These are phyloP conservation scores for Illadopsis cleaveri DNA, from an alignment of 2,113 vertebrate species.

Conservation along the genomic window DNA sequence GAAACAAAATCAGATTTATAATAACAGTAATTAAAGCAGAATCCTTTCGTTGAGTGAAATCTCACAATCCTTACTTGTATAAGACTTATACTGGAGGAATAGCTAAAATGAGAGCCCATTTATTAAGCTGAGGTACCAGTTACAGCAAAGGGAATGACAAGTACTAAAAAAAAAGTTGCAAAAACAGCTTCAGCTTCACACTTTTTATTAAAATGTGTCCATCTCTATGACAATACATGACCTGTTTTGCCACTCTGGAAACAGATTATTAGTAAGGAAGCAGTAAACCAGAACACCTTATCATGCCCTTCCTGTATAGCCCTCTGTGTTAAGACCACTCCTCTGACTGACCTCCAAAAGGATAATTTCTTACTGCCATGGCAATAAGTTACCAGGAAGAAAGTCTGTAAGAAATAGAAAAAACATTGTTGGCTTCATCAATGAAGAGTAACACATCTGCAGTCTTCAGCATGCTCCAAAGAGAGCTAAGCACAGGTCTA, in stretches of 20 bases:
- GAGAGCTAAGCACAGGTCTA: background rate
- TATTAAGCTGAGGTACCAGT: background rate
- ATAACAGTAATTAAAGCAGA: slow-evolving; percentile 37
- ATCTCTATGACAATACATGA: background rate
- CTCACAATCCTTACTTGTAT: background rate
- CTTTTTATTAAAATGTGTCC: background rate
- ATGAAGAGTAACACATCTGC: fast-evolving
- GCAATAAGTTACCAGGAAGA: background rate
- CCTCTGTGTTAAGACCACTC: background rate
- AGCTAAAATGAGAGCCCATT: background rate
- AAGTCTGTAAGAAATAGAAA: background rate
- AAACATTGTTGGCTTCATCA: background rate
- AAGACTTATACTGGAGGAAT: background rate
- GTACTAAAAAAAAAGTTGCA: background rate
- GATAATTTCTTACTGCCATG: background rate
- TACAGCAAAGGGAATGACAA: background rate
- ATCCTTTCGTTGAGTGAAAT: slow-evolving; percentile 1
- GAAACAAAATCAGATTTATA: slow-evolving; percentile 20
- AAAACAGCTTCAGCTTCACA: background rate
- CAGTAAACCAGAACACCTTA: background rate
- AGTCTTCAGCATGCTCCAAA: background rate
- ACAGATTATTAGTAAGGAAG: background rate
- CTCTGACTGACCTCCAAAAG: background rate
- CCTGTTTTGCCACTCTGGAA: background rate
- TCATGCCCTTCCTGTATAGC: background rate